Percentiles rank a stretch among this genome's conserved stretches.
These are phyloP conservation scores for Holotrichia oblita DNA, from an alignment of 1,140 invertebrate species.

Conservation along the genomic window DNA sequence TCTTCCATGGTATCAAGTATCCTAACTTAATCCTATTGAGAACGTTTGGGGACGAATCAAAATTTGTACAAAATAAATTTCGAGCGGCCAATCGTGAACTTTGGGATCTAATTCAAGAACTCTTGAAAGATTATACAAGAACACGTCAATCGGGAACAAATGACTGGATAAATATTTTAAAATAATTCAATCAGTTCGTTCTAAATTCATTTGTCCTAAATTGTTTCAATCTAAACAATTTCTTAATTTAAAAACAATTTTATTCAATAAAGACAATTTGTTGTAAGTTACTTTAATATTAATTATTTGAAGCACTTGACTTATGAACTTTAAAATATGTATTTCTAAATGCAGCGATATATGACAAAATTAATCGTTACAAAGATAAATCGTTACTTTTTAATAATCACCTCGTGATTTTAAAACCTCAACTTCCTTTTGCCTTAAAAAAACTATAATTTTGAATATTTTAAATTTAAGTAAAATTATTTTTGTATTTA, in stretches of 20 bases:
- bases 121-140: background rate
- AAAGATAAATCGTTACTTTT: no score
- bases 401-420: no score
- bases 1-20: no score
- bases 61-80: background rate
- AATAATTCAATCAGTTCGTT: no score
- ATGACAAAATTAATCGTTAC: no score
- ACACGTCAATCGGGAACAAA: slow-evolving; percentile 40
- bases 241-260: background rate
- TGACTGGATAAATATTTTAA: slow-evolving; percentile 43
- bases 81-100: no score
- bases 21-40: no score
- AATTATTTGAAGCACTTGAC: background rate
- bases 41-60: background rate
- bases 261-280: no score
- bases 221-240: slow-evolving; percentile 41
- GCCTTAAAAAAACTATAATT: no score
- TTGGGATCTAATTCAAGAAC: background rate
- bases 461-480: no score
- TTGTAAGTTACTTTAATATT: background rate
- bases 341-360: background rate
- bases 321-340: background rate
- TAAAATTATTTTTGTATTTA: no score
- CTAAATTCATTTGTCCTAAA: slow-evolving; percentile 37
- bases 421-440: no score